These are phyloP conservation scores for Chelonia mydas DNA, from an alignment of 2,797 vertebrate genomes.

Conservation along the genomic window DNA sequence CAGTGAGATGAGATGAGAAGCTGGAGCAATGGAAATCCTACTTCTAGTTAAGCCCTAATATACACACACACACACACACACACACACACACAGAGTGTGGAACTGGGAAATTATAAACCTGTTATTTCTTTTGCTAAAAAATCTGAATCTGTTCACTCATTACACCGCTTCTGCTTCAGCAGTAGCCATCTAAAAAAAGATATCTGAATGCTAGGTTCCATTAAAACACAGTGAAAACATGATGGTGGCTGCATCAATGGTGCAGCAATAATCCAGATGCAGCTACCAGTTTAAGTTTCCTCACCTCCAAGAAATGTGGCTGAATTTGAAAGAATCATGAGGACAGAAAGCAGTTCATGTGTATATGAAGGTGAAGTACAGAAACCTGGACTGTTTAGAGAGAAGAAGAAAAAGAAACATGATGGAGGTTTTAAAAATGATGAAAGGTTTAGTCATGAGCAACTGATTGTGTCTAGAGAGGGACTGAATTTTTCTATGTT, in stretches of 20 bases:
- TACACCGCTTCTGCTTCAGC: neutral
- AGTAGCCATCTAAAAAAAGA: neutral
- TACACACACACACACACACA: neutral
- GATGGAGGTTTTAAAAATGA: constrained; percentile 1
- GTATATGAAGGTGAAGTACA: neutral
- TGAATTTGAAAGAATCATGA: neutral
- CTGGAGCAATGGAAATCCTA: constrained; percentile 39
- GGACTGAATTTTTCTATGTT: constrained; percentile 33
- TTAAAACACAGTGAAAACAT: neutral
- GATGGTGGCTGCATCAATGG: neutral
- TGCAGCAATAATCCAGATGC: fast-evolving
- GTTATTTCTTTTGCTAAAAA: constrained; percentile 48
- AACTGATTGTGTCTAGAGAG: neutral
- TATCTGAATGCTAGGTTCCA: neutral
- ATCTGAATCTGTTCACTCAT: neutral
- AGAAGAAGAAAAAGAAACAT: neutral
- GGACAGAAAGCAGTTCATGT: neutral
- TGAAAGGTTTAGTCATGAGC: constrained; percentile 21
- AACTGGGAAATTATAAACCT: constrained; percentile 63
- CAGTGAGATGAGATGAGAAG: neutral
- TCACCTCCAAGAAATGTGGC: neutral
- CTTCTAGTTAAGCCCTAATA: constrained; percentile 64
- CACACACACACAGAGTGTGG: neutral
- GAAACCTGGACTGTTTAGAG: neutral
- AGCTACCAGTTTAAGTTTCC: neutral